Base-by-base conservation (phyloP, 2,113 vertebrate species). In the Oryzias celebensis region DNA sequence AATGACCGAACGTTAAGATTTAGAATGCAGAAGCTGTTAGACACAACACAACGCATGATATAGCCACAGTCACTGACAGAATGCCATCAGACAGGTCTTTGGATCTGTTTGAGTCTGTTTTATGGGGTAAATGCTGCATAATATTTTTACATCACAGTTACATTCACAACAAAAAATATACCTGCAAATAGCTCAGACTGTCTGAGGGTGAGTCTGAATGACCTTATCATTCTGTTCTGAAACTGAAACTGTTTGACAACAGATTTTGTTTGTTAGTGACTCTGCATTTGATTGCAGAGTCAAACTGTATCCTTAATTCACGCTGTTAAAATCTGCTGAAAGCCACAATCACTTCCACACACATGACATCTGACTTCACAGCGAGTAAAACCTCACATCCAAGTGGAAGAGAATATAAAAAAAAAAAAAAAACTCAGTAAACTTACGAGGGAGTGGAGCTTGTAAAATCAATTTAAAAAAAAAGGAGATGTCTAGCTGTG, bases 11-110 rank as follows among this genome's bases (percentile, higher is more conserved):
- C 59, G 55, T 57, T 58, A 68, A 20, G 62, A 54, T 52, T 58
- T 22, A 63, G 60, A 54, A 65, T 75, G 24, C 20, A 61, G 53
- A 74, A 61, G 68, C 75, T 73, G 69, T 65, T 58, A 79, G 74
- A 81, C 71, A 78, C 77, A 59, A 60, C 28, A 44, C 22, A 62
- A 69, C 69, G 77, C 28, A 44, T 58, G 43, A 18, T 45, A 49
- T 13, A 56, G 43, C 51, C 36, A 42, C 10, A 36, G 48, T 58
- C 7, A 48, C 16, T 14, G 13, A 31, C 24, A 2, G 36, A 12
- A 36, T 12, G 36, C 36, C 36, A 36, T 36, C 8, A 48, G 15
- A 7, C 16, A 22, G 17, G 57, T 3, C n/a, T 46, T 45, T 12
- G 57, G 17, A 17, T n/a, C 52, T 17, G 28, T 26, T 10, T 16